Conservation (phyloP, 2,113 vertebrate genomes). For the Siniperca knerii region DNA sequence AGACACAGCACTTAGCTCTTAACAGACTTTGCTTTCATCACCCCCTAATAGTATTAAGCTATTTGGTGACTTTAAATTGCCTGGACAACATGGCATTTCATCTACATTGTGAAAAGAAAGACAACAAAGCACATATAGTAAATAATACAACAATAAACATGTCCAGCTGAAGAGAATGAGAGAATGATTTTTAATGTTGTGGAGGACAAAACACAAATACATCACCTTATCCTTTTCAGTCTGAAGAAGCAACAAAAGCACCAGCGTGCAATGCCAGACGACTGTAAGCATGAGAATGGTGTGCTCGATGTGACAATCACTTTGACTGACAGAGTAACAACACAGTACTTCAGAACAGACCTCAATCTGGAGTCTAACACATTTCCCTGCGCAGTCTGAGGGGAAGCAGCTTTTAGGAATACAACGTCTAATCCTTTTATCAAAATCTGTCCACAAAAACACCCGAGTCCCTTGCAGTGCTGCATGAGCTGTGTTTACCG, state of each 20-base stretch:
- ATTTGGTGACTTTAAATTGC: background rate
- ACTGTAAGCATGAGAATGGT: constrained; percentile 32
- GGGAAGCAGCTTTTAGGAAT: constrained; percentile 62
- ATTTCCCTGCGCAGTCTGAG: constrained; percentile 62
- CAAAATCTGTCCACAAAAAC: constrained; percentile 61
- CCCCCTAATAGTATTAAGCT: background rate
- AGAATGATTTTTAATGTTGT: constrained; percentile 1
- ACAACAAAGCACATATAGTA: background rate
- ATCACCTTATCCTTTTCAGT: constrained; percentile 9
- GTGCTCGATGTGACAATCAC: constrained; percentile 61
- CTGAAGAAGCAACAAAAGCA: constrained; percentile 19
- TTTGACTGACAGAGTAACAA: constrained; percentile 66
- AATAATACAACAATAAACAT: constrained; percentile 19
- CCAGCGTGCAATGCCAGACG: background rate
- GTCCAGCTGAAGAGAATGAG: background rate
- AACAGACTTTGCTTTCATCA: background rate
- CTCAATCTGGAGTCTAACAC: constrained; percentile 57
- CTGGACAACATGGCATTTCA: background rate
- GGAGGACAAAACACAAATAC: constrained; percentile 4
- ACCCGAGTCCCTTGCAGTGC: constrained; percentile 29
- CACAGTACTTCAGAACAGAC: constrained; percentile 51
- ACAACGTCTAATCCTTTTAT: constrained; percentile 68
- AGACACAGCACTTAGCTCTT: background rate
- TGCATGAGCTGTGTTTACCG: constrained; percentile 23
- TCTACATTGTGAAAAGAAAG: background rate